phyloP scores from a whole-genome alignment of 2,113 vertebrate genomes.

The Acrocephalus kingi region DNA sequence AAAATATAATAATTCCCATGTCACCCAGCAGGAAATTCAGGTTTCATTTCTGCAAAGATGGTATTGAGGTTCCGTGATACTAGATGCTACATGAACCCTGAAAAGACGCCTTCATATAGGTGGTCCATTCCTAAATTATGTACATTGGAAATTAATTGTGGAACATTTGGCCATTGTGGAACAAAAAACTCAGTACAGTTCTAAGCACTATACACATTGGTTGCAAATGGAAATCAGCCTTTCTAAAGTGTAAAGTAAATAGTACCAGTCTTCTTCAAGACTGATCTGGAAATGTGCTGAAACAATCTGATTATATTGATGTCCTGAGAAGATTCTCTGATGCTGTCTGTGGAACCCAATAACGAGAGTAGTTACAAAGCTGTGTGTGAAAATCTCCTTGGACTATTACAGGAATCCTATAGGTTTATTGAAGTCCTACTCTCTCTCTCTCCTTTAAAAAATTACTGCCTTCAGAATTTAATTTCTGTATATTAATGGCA shows the following conservation, averaged over 20 bases:
- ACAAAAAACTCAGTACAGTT: background rate
- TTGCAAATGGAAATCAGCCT: background rate
- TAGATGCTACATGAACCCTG: background rate
- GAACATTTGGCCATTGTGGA: background rate
- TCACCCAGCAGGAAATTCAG: background rate
- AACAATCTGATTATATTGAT: background rate
- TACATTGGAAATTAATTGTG: background rate
- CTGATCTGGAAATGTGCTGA: background rate
- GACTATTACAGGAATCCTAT: background rate
- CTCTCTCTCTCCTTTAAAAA: background rate
- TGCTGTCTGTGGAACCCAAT: background rate
- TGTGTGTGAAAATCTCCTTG: background rate
- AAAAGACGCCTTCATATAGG: background rate
- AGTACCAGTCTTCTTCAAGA: background rate
- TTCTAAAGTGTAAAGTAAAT: background rate
- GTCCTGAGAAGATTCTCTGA: background rate
- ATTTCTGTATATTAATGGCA: background rate
- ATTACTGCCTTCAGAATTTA: background rate
- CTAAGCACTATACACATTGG: background rate
- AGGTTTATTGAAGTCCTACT: background rate
- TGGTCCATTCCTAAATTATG: background rate
- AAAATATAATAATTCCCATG: background rate
- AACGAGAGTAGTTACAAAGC: background rate
- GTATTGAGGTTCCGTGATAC: background rate
- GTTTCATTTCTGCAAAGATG: background rate